Conservation (phyloP, 2,888 invertebrate genomes). For the Creontiades dilutus region DNA sequence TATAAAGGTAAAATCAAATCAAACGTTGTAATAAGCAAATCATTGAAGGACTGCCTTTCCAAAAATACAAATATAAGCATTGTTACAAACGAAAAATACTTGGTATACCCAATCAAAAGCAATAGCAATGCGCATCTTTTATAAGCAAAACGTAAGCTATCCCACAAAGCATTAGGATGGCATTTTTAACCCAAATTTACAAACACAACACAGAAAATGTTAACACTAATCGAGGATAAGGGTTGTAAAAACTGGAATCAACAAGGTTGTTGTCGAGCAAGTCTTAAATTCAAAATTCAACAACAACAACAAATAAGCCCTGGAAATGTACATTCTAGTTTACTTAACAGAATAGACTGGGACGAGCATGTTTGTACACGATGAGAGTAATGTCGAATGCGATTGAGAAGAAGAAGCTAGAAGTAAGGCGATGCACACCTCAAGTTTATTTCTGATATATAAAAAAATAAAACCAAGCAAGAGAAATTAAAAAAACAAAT, state of each 20-base stretch:
- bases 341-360: neutral
- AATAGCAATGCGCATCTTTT: slow-evolving; percentile 27
- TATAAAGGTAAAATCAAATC: neutral
- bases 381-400: neutral
- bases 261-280: slow-evolving; percentile 2
- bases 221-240: neutral
- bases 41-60: neutral
- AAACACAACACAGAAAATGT: slow-evolving; percentile 30
- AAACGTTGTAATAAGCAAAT: neutral
- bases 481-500: slow-evolving; percentile 25
- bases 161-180: neutral
- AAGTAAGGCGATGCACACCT: slow-evolving; percentile 52
- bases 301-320: neutral
- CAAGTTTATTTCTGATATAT: neutral
- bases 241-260: neutral
- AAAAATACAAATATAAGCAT: neutral
- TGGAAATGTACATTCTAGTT: slow-evolving; percentile 7
- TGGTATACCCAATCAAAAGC: slow-evolving; percentile 2
- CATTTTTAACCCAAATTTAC: slow-evolving; percentile 27
- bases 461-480: neutral
- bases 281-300: neutral
- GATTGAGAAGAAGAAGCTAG: slow-evolving; percentile 1
- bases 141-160: slow-evolving; percentile 8
- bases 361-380: slow-evolving; percentile 22
- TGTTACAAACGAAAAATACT: slow-evolving; percentile 14